phyloP scores from a whole-genome alignment of 2,797 vertebrate species.

The Syngnathus rostellatus region DNA sequence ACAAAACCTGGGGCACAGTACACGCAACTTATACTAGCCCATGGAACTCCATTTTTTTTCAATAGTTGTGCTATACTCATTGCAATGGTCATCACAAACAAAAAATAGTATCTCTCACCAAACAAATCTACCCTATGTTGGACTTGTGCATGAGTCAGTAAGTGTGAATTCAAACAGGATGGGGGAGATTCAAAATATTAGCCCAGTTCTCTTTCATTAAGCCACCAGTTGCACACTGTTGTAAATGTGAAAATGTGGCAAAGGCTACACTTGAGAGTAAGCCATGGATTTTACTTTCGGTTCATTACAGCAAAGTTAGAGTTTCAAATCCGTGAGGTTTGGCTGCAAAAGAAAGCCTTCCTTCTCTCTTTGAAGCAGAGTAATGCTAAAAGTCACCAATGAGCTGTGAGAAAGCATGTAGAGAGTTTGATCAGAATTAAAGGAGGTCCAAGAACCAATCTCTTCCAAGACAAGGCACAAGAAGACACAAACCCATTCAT shows the following conservation, averaged over 20 bases:
- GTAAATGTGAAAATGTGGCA: conserved; percentile 27
- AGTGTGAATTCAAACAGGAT: background rate
- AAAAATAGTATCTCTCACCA: background rate
- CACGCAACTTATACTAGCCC: background rate
- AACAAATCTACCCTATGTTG: no score
- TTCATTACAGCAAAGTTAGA: conserved; percentile 17
- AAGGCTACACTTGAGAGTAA: conserved; percentile 14
- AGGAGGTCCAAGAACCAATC: background rate
- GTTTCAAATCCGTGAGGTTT: conserved; percentile 15
- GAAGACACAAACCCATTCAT: background rate
- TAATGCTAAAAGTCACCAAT: conserved; percentile 13
- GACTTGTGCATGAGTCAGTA: background rate
- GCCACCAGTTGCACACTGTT: conserved; percentile 20
- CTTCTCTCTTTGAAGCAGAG: background rate
- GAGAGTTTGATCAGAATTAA: conserved; percentile 8
- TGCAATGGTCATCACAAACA: background rate
- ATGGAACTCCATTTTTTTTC: background rate
- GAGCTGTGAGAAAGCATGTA: conserved; percentile 6
- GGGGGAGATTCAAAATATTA: background rate
- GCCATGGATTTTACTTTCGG: conserved; percentile 18
- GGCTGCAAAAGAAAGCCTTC: conserved; percentile 2
- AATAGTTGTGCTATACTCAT: background rate
- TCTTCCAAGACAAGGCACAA: conserved; percentile 2
- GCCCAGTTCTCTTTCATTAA: conserved; percentile 19
- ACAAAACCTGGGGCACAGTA: background rate